These are phyloP conservation scores for Malurus elegans DNA, from an alignment of 2,113 vertebrate genomes.

Conservation along the genomic window DNA sequence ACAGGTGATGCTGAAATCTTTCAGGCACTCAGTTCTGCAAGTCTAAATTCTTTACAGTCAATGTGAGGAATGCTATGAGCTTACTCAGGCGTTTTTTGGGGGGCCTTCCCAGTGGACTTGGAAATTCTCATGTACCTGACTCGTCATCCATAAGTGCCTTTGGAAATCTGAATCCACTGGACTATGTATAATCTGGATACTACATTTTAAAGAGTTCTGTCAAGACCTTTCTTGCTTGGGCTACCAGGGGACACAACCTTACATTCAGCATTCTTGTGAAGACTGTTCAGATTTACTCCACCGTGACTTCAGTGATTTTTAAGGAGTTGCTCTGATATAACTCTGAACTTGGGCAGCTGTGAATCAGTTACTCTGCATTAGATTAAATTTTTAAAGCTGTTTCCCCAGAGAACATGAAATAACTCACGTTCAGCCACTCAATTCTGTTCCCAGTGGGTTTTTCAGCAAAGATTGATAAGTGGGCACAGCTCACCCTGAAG, in stretches of 20 bases:
- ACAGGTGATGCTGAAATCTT: neutral
- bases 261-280: neutral
- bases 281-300: neutral
- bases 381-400: neutral
- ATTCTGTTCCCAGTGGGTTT: neutral
- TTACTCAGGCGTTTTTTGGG: neutral
- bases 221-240: neutral
- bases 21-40: neutral
- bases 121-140: neutral
- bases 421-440: conserved; percentile 13
- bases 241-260: neutral
- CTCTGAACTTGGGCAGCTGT: neutral
- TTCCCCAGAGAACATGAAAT: neutral
- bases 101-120: neutral
- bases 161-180: neutral
- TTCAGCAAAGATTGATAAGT: neutral
- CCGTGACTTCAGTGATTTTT: neutral
- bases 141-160: neutral
- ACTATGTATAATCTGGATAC: neutral
- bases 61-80: neutral
- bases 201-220: neutral
- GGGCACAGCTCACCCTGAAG: neutral
- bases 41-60: neutral
- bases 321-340: neutral
- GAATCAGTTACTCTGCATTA: neutral